Evolutionary conservation across 2,113 vertebrate genomes (phyloP), one percentile per base, ranked within the genome.

Genomic region (Columba janthina): DNA sequence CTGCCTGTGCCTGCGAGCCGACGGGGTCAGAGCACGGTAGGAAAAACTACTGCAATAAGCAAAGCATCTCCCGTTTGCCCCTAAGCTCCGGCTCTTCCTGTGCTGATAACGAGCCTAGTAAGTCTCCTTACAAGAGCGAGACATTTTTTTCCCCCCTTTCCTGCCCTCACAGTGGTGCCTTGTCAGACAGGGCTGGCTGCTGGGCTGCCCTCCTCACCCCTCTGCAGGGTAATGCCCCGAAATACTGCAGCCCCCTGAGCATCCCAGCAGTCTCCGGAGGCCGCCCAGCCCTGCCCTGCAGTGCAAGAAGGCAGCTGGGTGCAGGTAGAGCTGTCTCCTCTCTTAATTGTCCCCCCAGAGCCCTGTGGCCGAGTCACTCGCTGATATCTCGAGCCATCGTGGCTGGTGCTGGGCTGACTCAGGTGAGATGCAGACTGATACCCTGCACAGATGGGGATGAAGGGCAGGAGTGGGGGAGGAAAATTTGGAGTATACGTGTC

Each of bases 11-110:
- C 0, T 0, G 3, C 4, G 14, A 85, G 40, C 64, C 18, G 0
- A 44, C 54, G 31, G 36, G 58, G 40, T 56, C 22, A 28, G 80
- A 76, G 83, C 64, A 4, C 22, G 2, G 77, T 91, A 94, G 94
- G 95, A 96, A 95, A 96, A 96, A 93, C 93, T 61, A 93, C 69
- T 19, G 48, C 94, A 95, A 90, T 62, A 90, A 72, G 90, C 75
- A 88, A 96, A 95, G 90, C 88, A 95, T 94, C 93, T 93, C 88
- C 50, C 76, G 1, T 96, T 95, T 96, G 56, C 94, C 89, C 82
- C 93, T 95, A 71, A 95, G 94, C 95, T 83, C 91, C 20, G 5
- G 89, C 91, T 95, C 93, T 91, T 96, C 93, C 94, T 93, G 78
- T 91, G 89, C 94, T 97, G 94, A 97, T 95, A 96, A 96, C 42